Conservation (phyloP, 2,113 vertebrate genomes). For the Eulacestoma nigropectus region DNA sequence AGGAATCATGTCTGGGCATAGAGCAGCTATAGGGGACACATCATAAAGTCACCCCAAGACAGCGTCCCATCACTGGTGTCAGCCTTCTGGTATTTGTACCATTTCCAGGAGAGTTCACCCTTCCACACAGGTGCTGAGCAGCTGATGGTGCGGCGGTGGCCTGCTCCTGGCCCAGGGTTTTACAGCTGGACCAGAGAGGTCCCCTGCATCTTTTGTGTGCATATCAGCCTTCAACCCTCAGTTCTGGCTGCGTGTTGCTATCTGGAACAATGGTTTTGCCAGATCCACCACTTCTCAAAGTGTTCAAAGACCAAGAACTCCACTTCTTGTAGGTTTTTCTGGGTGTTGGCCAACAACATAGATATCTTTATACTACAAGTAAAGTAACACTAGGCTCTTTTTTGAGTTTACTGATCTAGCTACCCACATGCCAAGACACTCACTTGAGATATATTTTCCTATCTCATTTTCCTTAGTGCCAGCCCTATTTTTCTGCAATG, state of each 20-base stretch:
- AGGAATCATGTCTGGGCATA: no score
- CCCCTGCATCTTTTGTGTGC: fast-evolving
- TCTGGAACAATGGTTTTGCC: not conserved
- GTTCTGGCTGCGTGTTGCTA: not conserved
- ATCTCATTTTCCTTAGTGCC: not conserved
- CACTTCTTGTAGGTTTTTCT: not conserved
- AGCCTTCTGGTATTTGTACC: not conserved
- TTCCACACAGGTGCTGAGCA: not conserved
- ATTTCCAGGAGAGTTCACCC: not conserved
- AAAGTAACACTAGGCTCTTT: fast-evolving
- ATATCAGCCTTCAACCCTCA: not conserved
- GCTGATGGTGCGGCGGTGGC: fast-evolving
- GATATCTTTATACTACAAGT: not conserved
- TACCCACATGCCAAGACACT: not conserved
- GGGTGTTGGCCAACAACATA: not conserved
- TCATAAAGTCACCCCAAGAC: no score
- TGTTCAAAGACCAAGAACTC: not conserved
- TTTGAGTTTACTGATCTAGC: not conserved
- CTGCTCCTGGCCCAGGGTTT: not conserved
- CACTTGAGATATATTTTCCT: not conserved
- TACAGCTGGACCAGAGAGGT: not conserved
- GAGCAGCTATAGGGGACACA: no score
- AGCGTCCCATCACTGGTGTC: not conserved
- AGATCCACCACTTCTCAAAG: not conserved
- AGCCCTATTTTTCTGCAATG: not conserved